These are phyloP conservation scores for Candoia aspera DNA, from an alignment of 2,113 vertebrate genomes.

Conservation along the genomic window DNA sequence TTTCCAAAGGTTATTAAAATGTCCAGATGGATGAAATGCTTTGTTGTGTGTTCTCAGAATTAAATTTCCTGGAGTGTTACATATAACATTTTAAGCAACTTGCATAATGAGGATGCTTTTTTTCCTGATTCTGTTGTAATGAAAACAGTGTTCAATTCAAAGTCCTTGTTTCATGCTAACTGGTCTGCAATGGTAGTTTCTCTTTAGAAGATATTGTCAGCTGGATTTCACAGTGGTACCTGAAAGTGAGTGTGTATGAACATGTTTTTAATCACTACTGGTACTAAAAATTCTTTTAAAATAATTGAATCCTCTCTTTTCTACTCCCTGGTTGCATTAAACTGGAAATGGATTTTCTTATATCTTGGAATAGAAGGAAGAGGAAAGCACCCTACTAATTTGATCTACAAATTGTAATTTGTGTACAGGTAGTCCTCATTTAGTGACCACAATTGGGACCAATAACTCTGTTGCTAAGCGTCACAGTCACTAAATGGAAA, in stretches of 20 bases:
- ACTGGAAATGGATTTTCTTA: background rate
- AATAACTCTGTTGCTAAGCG: background rate
- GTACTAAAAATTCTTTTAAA: slow-evolving; percentile 4
- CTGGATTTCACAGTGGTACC: background rate
- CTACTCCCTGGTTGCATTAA: background rate
- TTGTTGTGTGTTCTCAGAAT: slow-evolving; percentile 3
- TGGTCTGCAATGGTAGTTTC: background rate
- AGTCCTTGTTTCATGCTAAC: background rate
- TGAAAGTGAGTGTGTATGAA: background rate
- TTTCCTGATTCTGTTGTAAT: background rate
- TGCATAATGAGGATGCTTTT: background rate
- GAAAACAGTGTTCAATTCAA: slow-evolving; percentile 1
- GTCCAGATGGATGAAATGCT: slow-evolving; percentile 7
- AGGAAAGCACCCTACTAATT: background rate
- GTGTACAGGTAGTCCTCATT: background rate
- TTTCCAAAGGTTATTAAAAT: background rate
- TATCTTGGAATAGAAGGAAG: background rate
- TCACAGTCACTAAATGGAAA: background rate
- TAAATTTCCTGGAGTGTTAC: background rate
- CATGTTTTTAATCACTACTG: background rate
- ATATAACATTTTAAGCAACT: slow-evolving; percentile 16
- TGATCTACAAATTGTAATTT: background rate
- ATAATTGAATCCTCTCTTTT: background rate
- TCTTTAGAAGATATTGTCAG: background rate
- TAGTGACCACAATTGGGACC: background rate